Evolutionary conservation across 2,797 vertebrate species (phyloP), one percentile per base, ranked within the genome.

Genomic region (Tadarida brasiliensis): DNA sequence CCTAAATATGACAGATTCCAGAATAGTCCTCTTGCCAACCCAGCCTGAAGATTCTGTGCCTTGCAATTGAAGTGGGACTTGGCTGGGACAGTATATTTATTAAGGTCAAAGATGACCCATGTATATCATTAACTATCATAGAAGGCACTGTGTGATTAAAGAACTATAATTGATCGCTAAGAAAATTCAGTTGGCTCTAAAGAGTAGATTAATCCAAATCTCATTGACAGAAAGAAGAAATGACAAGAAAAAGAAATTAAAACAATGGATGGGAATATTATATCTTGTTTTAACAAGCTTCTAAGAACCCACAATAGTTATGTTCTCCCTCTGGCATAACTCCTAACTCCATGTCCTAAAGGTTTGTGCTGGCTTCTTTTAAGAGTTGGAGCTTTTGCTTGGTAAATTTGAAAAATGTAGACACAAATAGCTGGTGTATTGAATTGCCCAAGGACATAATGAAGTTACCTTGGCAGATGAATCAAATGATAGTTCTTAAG

Each of bases 381-480:
- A 96, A 78, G 73, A 71, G n/a, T 51, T 3, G 9, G 22, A 35
- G 54, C n/a, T 87, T 74, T 65, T 94, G 94, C 70, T 90, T 85
- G 26, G 67, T 92, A 87, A 94, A 80, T 91, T 81, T 94, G 86
- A 96, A 95, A 94, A 94, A 61, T 71, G 47, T 30, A 95, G 93
- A 81, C 12, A 30, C 44, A 96, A 95, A 97, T 70, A 88, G 22
- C 70, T n/a, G 30, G 49, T 87, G 76, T 96, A 81, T 51, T 92
- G 33, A 90, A 56, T 91, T 92, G 92, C 88, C 7, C 17, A 73
- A 87, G 24, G 11, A 86, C 22, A 70, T 97, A 94, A 93, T 91
- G 95, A 87, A 84, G n/a, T 85, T 96, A 88, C 97, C 97, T 94
- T 96, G 83, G 94, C 68, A 96, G 65, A 96, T 22, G 89, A 95